Percentiles rank a stretch among this genome's conserved stretches.
phyloP scores from a whole-genome alignment of 2,113 vertebrate species.

The Antigone vipio region DNA sequence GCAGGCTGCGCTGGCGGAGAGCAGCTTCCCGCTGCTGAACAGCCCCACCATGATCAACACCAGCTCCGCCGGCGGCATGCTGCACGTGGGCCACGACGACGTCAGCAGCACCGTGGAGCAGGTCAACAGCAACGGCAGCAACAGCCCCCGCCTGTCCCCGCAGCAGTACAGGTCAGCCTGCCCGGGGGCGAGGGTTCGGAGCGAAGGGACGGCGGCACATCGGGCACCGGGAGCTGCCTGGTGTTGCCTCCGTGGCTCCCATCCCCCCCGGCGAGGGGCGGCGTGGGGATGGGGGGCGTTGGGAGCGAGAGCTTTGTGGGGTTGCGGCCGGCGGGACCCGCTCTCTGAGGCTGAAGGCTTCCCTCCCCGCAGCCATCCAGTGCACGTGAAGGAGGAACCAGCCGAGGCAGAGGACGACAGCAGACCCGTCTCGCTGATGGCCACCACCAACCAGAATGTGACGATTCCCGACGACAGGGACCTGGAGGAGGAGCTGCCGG shows the following conservation, averaged over 20 bases:
- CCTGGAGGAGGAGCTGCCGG: slow-evolving; percentile 92
- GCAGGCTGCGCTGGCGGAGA: slow-evolving; percentile 90
- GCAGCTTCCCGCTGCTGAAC: slow-evolving; percentile 93
- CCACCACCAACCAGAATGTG: slow-evolving; percentile 85
- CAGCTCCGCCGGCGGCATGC: slow-evolving; percentile 88
- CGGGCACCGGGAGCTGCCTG: accelerated
- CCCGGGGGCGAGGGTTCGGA: accelerated
- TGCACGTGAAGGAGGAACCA: slow-evolving; percentile 98
- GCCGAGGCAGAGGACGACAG: slow-evolving; percentile 90
- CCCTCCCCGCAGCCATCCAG: slow-evolving; percentile 79
- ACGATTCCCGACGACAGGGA: slow-evolving; percentile 89
- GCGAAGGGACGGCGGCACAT: accelerated
- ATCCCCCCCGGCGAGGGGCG: accelerated
- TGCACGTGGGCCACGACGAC: slow-evolving; percentile 94
- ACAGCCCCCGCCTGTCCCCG: slow-evolving; percentile 93
- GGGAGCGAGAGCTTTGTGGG: accelerated
- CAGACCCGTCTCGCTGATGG: slow-evolving; percentile 85
- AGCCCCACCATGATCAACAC: slow-evolving; percentile 89
- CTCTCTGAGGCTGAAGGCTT: neutral
- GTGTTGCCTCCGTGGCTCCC: accelerated
- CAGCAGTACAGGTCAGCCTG: slow-evolving; percentile 91
- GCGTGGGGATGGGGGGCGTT: neutral
- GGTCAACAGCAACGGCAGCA: slow-evolving; percentile 96
- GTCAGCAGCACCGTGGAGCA: slow-evolving; percentile 95
- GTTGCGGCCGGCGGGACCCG: accelerated